Conservation (phyloP, 2,113 vertebrate genomes). For the Laterallus jamaicensis region DNA sequence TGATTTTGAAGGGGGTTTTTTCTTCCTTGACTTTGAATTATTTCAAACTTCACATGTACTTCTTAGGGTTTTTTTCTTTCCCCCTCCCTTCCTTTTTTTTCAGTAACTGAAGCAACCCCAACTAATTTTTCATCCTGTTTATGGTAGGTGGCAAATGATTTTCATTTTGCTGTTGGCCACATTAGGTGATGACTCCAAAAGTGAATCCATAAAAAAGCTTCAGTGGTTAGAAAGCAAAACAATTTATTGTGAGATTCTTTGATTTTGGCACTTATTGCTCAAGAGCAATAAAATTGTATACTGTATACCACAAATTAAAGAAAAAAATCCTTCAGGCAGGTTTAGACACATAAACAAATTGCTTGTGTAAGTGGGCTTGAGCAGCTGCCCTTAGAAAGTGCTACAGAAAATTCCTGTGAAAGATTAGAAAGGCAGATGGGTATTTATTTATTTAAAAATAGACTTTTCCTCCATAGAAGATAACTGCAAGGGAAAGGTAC, state of each 20-base stretch:
- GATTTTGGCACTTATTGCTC: slow-evolving; percentile 59
- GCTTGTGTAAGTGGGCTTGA: slow-evolving; percentile 2
- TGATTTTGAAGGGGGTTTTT: neutral
- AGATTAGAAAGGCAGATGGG: neutral
- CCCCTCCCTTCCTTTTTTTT: neutral
- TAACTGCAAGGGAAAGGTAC: neutral
- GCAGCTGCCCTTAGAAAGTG: slow-evolving; percentile 5
- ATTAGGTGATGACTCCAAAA: slow-evolving; percentile 28
- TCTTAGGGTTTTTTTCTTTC: neutral
- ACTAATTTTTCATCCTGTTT: slow-evolving; percentile 65
- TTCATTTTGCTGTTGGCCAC: slow-evolving; percentile 62
- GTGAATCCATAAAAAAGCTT: slow-evolving; percentile 39
- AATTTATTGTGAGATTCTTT: slow-evolving; percentile 49
- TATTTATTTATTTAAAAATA: neutral
- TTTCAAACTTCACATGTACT: slow-evolving; percentile 7
- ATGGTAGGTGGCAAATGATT: slow-evolving; percentile 53
- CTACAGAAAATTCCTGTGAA: slow-evolving; percentile 19
- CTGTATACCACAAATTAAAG: slow-evolving; percentile 22
- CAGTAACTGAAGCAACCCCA: slow-evolving; percentile 41
- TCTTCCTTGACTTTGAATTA: neutral
- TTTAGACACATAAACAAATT: slow-evolving; percentile 29
- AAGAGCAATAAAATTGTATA: slow-evolving; percentile 10
- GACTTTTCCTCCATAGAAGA: neutral
- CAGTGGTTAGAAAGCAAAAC: slow-evolving; percentile 62
- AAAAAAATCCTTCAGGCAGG: slow-evolving; percentile 22